Evolutionary conservation across 2,888 invertebrate species (phyloP).

Genomic region (Bembecia ichneumoniformis): DNA sequence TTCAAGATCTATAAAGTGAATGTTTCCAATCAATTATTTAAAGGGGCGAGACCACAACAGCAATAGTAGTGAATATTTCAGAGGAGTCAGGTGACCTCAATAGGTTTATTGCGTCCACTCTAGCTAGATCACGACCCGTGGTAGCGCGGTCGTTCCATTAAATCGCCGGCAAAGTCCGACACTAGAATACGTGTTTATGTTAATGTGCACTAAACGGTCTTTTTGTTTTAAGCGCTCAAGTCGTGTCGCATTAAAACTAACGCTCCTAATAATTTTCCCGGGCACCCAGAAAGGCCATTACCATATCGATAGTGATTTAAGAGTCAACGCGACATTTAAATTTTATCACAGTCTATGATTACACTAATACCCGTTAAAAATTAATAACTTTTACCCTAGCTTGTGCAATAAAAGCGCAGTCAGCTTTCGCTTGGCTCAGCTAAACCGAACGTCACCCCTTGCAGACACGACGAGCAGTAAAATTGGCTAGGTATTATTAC

Average conservation of each 20-base stretch:
- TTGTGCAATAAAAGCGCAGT: no score
- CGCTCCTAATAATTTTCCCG: conserved; percentile 27
- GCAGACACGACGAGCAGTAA: no score
- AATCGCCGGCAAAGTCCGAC: conserved; percentile 9
- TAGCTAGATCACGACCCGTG: conserved; percentile 4
- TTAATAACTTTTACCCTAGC: background rate
- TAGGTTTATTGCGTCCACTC: background rate
- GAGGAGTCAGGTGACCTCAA: background rate
- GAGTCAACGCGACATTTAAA: background rate
- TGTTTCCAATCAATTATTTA: no score
- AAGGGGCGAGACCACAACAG: no score
- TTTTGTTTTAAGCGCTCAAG: conserved; percentile 13
- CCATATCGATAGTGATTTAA: background rate
- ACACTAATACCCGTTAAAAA: background rate
- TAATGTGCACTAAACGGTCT: conserved; percentile 17
- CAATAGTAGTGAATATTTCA: no score
- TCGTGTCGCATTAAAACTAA: conserved; percentile 36
- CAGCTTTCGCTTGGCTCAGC: no score
- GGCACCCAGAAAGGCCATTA: conserved; percentile 3
- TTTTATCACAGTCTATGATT: background rate
- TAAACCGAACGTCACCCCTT: no score
- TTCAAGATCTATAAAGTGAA: no score
- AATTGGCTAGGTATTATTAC: no score
- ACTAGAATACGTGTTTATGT: conserved; percentile 20
- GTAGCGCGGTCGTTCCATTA: conserved; percentile 15